phyloP scores from a whole-genome alignment of 2,797 vertebrate genomes.

The Molothrus ater region DNA sequence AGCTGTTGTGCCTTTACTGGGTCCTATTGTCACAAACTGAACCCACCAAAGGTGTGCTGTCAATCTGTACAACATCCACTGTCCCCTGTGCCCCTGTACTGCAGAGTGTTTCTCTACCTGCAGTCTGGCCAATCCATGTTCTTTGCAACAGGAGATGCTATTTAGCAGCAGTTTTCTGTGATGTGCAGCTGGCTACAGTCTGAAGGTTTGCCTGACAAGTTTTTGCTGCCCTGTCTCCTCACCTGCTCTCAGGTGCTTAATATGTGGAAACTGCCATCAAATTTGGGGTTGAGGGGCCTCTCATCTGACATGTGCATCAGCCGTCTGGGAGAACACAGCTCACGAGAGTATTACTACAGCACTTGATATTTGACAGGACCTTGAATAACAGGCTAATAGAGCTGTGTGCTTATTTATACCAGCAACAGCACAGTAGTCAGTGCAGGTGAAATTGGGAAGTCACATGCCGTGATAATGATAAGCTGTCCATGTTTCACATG shows the following conservation, averaged over 20 bases:
- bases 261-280: not conserved
- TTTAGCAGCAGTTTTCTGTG: not conserved
- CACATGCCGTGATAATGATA: not conserved
- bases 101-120: rapidly evolving
- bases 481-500: not conserved
- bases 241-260: not conserved
- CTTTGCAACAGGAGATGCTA: not conserved
- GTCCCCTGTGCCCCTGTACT: rapidly evolving
- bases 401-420: not conserved
- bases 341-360: not conserved
- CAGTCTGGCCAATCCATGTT: not conserved
- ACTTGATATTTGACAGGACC: not conserved
- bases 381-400: not conserved
- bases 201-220: not conserved
- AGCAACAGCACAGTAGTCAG: not conserved
- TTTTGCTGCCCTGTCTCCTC: not conserved
- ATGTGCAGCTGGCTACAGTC: not conserved
- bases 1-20: not conserved
- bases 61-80: not conserved
- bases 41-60: not conserved
- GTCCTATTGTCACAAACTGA: not conserved
- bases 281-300: not conserved
- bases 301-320: not conserved
- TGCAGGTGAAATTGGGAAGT: slow-evolving; percentile 36
- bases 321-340: not conserved